Base-by-base conservation (phyloP, 2,888 invertebrate species). In the Silvanus unidentatus region DNA sequence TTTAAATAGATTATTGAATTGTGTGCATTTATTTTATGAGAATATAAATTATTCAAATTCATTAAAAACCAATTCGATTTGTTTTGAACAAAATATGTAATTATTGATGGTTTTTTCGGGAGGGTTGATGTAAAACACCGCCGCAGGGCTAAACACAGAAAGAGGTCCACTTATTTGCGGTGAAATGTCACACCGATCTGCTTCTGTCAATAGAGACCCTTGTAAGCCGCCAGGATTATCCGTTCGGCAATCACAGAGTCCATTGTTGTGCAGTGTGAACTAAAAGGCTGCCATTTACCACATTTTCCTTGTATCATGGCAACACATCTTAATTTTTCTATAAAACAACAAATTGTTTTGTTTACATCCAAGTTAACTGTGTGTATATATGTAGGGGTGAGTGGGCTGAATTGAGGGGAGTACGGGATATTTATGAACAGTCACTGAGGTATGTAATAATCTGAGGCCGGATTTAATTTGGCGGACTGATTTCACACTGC, bases 361-460 rank as follows among this genome's bases (percentile, higher is more conserved):
- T 22, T 22, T 8, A 22, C 3, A 5, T 22, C 22, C 4, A 5
- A 22, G 22, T 8, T 22, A 22, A 12, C 32, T 3, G 4, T 32
- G 32, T 32, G n/a, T 3, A n/a, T 8, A 5, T 32, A 32, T 28
- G n/a, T n/a, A n/a, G 28, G 28, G 28, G 28, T 28, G 28, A 10
- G 28, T 28, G 28, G 28, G 8, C 28, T 8, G 8, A 22, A 22
- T 22, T 32, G n/a, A 3, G 32, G 10, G 32, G n/a, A n/a, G n/a
- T 32, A 5, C 5, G 3, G 62, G 75, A 76, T 78, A 80, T 80
- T 80, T 80, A 80, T 80, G 79, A 79, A 78, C 79, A 77, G 77
- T 79, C 78, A 78, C 78, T 77, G 77, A 78, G 78, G 78, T 80
- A 80, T 80, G 79, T 80, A 80, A 80, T 80, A 80, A 80, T 80